phyloP scores from a whole-genome alignment of 2,113 vertebrate species.

The Struthio camelus region DNA sequence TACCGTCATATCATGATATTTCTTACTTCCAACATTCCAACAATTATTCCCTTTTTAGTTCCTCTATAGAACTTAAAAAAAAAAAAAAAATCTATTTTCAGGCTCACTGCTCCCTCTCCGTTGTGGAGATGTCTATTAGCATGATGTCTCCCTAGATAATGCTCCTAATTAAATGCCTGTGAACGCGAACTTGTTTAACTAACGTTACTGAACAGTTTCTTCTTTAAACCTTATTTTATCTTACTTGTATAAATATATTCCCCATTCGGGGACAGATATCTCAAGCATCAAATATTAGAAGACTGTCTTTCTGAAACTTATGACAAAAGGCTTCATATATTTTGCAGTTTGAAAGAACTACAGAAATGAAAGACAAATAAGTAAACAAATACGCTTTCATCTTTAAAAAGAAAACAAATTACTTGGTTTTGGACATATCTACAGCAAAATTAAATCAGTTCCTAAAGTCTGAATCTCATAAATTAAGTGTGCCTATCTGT shows the following conservation, averaged over 20 bases:
- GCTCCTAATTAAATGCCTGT: background rate
- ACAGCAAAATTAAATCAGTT: background rate
- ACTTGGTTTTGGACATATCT: background rate
- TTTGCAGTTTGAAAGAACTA: background rate
- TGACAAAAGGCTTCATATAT: rapidly evolving
- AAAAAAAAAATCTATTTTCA: background rate
- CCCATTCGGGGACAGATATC: background rate
- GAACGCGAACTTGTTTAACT: background rate
- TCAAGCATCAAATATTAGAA: background rate
- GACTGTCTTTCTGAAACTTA: background rate
- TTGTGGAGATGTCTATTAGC: background rate
- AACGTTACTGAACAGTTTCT: background rate
- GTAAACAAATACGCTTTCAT: rapidly evolving
- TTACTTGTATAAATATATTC: background rate
- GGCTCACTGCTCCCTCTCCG: background rate
- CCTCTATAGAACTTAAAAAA: background rate
- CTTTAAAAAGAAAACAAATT: background rate
- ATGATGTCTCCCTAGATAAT: background rate
- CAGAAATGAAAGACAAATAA: background rate
- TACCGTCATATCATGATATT: background rate
- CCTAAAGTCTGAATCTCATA: background rate
- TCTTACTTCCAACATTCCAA: background rate
- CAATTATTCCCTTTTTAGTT: background rate
- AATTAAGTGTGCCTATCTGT: background rate
- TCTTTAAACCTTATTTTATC: background rate